Evolutionary conservation across 2,797 vertebrate genomes (phyloP).

Genomic region (Bradypodion ventrale): DNA sequence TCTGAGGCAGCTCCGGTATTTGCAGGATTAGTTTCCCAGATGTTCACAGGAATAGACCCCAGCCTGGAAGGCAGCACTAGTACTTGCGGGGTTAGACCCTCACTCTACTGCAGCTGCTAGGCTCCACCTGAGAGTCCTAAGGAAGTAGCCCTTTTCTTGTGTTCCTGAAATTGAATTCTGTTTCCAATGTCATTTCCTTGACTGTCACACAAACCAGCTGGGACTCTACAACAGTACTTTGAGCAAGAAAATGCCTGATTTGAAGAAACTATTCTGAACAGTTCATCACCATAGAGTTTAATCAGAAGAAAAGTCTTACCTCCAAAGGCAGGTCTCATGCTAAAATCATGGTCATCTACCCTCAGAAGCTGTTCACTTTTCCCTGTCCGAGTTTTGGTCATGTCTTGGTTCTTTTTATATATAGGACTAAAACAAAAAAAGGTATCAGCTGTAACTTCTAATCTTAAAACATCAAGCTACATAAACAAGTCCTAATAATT

Average conservation of each 20-base stretch:
- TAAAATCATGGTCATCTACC: slow-evolving; percentile 92
- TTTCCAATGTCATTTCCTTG: background rate
- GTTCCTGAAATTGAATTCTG: background rate
- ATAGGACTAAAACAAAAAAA: slow-evolving; percentile 78
- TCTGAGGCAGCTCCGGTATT: too few species aligned
- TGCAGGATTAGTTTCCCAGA: too few species aligned
- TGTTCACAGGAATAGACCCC: too few species aligned
- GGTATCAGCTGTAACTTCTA: background rate
- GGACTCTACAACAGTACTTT: background rate
- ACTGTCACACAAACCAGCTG: background rate
- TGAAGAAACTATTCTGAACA: background rate
- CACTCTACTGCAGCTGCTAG: too few species aligned
- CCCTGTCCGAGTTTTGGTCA: slow-evolving; percentile 83
- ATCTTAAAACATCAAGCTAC: accelerated
- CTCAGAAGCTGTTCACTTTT: slow-evolving; percentile 88
- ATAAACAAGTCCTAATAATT: too few species aligned
- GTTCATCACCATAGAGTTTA: background rate
- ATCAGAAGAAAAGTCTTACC: slow-evolving; percentile 73
- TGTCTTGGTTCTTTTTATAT: slow-evolving; percentile 84
- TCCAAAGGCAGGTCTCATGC: slow-evolving; percentile 93
- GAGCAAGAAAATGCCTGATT: background rate
- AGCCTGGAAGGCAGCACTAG: too few species aligned
- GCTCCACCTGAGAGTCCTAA: too few species aligned
- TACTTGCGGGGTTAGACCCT: too few species aligned
- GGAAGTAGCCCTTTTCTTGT: background rate